A percentile compares a stretch with the other conserved stretches of the same genome.
Conservation (phyloP, 1,140 invertebrate species). For the Zaprionus africanus region DNA sequence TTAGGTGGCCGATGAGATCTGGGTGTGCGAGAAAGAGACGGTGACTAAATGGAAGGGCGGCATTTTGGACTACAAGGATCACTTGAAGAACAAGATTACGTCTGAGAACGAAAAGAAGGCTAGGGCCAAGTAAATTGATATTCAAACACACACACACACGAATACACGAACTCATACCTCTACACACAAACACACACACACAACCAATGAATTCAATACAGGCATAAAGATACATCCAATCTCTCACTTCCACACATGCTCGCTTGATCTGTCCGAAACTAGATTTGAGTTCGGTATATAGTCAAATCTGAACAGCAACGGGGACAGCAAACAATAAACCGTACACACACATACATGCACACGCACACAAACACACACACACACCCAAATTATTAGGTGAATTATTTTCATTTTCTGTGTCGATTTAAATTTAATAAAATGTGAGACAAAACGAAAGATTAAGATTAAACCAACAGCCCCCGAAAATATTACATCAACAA, state of each 20-base stretch:
- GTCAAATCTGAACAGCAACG: slow-evolving; percentile 35
- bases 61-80: slow-evolving; percentile 98
- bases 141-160: slow-evolving; percentile 19
- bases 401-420: slow-evolving; percentile 77
- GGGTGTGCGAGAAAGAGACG: slow-evolving; percentile 98
- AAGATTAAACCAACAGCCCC: slow-evolving; percentile 31
- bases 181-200: slow-evolving; percentile 19
- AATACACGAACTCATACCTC: slow-evolving; percentile 11
- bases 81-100: slow-evolving; percentile 88
- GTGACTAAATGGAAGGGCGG: slow-evolving; percentile 98
- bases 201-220: slow-evolving; percentile 21
- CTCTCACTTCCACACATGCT: background rate
- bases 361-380: slow-evolving; percentile 25
- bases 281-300: slow-evolving; percentile 54
- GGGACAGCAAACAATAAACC: slow-evolving; percentile 22
- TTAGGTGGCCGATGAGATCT: slow-evolving; percentile 99
- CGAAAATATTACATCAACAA: slow-evolving; percentile 23
- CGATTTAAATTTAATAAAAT: slow-evolving; percentile 70
- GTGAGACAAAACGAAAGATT: slow-evolving; percentile 34
- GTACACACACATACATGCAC: slow-evolving; percentile 19
- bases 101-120: slow-evolving; percentile 79
- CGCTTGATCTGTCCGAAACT: slow-evolving; percentile 44
- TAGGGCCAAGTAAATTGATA: slow-evolving; percentile 71
- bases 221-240: slow-evolving; percentile 29
- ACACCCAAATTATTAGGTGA: slow-evolving; percentile 74